Base-by-base conservation (phyloP, 1,140 invertebrate genomes). In the Lineus longissimus region DNA sequence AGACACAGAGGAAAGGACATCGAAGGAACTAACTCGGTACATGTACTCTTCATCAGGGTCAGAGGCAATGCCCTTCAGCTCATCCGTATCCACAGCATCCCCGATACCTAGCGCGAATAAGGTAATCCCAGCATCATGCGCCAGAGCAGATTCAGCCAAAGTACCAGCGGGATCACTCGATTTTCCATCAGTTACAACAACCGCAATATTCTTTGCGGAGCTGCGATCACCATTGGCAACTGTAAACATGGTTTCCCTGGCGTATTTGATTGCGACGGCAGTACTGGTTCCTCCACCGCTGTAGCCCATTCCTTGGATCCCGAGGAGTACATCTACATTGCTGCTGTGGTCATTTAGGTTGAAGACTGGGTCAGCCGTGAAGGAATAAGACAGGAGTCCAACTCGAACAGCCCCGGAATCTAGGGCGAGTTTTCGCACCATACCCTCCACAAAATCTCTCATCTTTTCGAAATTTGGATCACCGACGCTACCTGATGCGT, bases 131-230 rank as follows among this genome's bases (percentile, higher is more conserved):
- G 66, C 61, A 19, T 19, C 61, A 15, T 45, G 33, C 1, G 71
- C 73, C 22, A n/a, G 23, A 11, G 70, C 61, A 11, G 73, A 71
- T 51, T 77, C 70, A 9, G 63, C 60, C 15, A 67, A 56, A 0
- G 73, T 71, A 4, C 25, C 6, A 15, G 55, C 43, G 40, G 70
- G 69, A 25, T 73, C 69, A 64, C 78, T 76, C 15, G 78, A 80
- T 9, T 71, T 65, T 59, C 78, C 78, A 69, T 79, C 78, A 22
- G 76, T 78, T 13, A 80, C 29, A 2, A 80, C 41, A 15, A 78
- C 66, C 15, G 59, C 67, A 22, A 77, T 62, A 54, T 78, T 76
- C 17, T 55, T 57, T 0, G 71, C 73, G 31, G 69, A 66, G 1
- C 67, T 61, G 33, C 77, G 66, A 40, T 75, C 76, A 0, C 78